These are phyloP conservation scores for Drosophila anceps DNA, from an alignment of 2,888 invertebrate species.

Conservation along the genomic window DNA sequence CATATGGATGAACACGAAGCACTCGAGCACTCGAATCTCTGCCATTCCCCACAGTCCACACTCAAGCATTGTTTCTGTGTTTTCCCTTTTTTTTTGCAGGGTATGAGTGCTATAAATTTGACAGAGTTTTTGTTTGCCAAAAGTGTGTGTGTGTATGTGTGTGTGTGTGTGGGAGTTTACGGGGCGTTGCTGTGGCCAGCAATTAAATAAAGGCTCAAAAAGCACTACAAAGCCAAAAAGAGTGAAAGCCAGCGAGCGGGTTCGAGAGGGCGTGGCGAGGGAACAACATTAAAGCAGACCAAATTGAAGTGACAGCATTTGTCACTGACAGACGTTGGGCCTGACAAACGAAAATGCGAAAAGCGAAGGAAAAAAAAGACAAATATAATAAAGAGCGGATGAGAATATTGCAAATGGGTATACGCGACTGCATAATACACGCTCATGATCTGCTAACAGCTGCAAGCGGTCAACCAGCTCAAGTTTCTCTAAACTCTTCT, in stretches of 20 bases:
- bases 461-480: neutral
- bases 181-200: slow-evolving; percentile 46
- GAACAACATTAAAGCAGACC: slow-evolving; percentile 21
- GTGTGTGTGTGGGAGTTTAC: slow-evolving; percentile 19
- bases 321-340: slow-evolving; percentile 32
- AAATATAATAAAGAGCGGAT: neutral
- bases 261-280: neutral
- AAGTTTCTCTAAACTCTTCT: no score
- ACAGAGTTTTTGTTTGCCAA: slow-evolving; percentile 36
- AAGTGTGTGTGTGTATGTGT: slow-evolving; percentile 25
- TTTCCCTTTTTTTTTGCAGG: slow-evolving; percentile 12
- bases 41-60: slow-evolving; percentile 18
- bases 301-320: slow-evolving; percentile 57
- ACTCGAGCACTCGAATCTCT: slow-evolving; percentile 27
- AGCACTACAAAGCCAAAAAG: slow-evolving; percentile 8
- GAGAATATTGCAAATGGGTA: neutral
- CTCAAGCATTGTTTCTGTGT: slow-evolving; percentile 32
- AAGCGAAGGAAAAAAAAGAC: neutral
- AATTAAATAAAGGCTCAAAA: slow-evolving; percentile 64
- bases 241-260: neutral
- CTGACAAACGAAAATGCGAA: slow-evolving; percentile 8
- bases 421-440: neutral
- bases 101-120: slow-evolving; percentile 60
- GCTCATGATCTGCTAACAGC: neutral
- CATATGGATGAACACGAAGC: slow-evolving; percentile 35